A percentile compares a stretch with the other conserved stretches of the same genome.
Evolutionary conservation across 2,888 invertebrate genomes (phyloP).

Genomic region (Leptopterna dolabrata): DNA sequence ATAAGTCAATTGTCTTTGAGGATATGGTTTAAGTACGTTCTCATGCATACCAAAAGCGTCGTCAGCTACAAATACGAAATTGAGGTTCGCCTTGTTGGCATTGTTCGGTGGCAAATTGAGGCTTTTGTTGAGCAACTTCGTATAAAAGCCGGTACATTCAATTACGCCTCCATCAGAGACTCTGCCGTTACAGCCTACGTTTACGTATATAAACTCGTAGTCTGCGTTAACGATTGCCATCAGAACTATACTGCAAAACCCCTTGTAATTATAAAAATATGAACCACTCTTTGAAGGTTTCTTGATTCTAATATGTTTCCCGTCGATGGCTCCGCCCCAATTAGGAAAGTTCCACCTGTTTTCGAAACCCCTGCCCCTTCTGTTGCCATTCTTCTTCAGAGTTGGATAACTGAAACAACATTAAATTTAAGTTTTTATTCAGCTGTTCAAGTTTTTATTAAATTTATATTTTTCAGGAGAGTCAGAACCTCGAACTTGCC

Average conservation of each 20-base stretch:
- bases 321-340: conserved; percentile 43
- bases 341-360: conserved; percentile 51
- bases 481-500: too few species aligned
- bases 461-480: too few species aligned
- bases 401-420: too few species aligned
- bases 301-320: conserved; percentile 52
- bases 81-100: conserved; percentile 53
- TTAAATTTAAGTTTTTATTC: conserved; percentile 23
- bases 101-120: conserved; percentile 55
- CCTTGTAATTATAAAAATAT: conserved; percentile 61
- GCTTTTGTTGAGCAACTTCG: conserved; percentile 49
- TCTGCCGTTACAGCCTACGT: conserved; percentile 46
- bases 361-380: conserved; percentile 54
- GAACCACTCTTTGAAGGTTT: conserved; percentile 58
- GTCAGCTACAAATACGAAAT: conserved; percentile 59
- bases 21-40: conserved; percentile 57
- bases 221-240: conserved; percentile 58
- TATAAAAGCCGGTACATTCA: conserved; percentile 56
- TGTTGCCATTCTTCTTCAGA: conserved; percentile 55
- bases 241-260: conserved; percentile 59
- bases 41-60: conserved; percentile 58
- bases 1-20: conserved; percentile 52
- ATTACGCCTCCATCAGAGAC: conserved; percentile 56
- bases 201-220: conserved; percentile 55
- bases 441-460: too few species aligned